Base-by-base conservation (phyloP, 2,113 vertebrate genomes). In the Pterocles burchelli region DNA sequence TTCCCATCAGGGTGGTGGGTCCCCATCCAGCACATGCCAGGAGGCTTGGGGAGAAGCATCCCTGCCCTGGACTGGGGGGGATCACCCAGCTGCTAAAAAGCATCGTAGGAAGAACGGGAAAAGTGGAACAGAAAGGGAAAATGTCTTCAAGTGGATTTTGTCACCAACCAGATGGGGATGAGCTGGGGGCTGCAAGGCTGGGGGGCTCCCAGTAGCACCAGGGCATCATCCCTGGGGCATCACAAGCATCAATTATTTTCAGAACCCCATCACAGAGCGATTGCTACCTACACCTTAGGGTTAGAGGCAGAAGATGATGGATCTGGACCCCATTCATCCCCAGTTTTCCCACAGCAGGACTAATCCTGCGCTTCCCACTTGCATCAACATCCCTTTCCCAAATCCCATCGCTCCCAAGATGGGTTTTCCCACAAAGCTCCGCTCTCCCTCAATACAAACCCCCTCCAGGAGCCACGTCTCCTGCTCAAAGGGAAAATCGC, bases 91-190 rank as follows among this genome's bases (percentile, higher is more conserved):
- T 79, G 74, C 83, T 80, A 19, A 80, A 81, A 87, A 49, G 8
- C 68, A 84, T 63, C 31, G 8, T 94, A 86, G 93, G 70, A 94
- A 96, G 81, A n/a, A 55, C 52, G 61, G 33, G 33, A 57, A 75
- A 59, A 88, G 54, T n/a, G 0, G 57, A 33, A 70, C 14, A 5
- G 11, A 63, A 75, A 82, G 52, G 76, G 48, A 70, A 78, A 85
- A 81, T 11, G 43, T 51, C 88, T 91, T 66, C 48, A 17, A 82
- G 34, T 0, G 2, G 74, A 63, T 82, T 88, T 67, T 10, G 26
- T 65, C 71, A 20, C 48, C 71, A 38, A 46, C 2, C 45, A 49
- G 75, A 41, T 1, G 19, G 76, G n/a, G 66, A 52, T 0, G 3
- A 51, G 17, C n/a, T 0, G 1, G 70, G 31, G 61, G 43, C 16